Percentiles rank a stretch among this genome's conserved stretches.
Conservation (phyloP, 2,113 vertebrate genomes). For the Chaetodon auriga region DNA sequence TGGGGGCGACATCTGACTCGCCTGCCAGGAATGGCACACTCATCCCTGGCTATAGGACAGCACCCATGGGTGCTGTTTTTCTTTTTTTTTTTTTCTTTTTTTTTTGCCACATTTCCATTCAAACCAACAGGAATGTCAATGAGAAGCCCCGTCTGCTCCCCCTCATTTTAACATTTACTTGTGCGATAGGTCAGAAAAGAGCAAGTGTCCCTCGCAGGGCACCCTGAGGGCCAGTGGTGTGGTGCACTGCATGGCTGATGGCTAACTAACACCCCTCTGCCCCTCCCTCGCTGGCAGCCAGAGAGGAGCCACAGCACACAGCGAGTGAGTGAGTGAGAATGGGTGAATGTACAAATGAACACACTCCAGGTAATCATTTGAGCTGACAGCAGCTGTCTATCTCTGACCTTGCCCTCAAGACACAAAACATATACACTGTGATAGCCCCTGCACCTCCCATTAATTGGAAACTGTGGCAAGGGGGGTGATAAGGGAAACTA, state of each 20-base stretch:
- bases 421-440: conserved; percentile 33
- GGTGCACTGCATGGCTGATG: conserved; percentile 77
- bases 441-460: conserved; percentile 1
- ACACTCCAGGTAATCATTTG: conserved; percentile 44
- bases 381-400: conserved; percentile 40
- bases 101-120: conserved; percentile 66
- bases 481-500: conserved; percentile 30
- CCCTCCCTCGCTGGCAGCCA: conserved; percentile 1
- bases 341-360: conserved; percentile 23
- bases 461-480: conserved; percentile 54
- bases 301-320: background rate
- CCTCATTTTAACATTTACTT: conserved; percentile 81
- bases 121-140: conserved; percentile 81
- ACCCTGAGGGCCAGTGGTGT: conserved; percentile 62
- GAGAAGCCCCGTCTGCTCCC: conserved; percentile 73
- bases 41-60: conserved; percentile 78
- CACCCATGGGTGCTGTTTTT: conserved; percentile 76
- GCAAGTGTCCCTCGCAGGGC: conserved; percentile 80
- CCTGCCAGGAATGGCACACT: conserved; percentile 72
- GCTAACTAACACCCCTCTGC: background rate
- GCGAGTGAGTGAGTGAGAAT: conserved; percentile 24
- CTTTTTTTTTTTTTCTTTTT: background rate
- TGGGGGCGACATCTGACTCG: conserved; percentile 66
- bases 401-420: conserved; percentile 60
- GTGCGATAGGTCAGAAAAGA: conserved; percentile 85